Base-by-base conservation (phyloP, 1,140 invertebrate species). In the Calycopis cecrops region DNA sequence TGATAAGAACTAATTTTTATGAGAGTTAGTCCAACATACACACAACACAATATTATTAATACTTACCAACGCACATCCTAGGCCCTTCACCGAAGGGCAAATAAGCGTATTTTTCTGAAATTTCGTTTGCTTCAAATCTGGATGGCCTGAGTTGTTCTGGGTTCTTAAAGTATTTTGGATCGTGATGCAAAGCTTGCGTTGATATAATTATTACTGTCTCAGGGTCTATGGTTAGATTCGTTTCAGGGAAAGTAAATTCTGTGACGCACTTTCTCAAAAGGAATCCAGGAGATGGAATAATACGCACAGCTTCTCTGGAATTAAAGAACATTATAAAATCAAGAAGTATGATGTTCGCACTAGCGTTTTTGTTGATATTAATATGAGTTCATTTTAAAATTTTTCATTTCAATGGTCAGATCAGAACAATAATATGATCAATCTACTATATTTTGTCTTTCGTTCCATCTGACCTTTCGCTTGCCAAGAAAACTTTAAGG, bases 31-130 rank as follows among this genome's bases (percentile, higher is more conserved):
- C 3, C n/a, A n/a, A 37, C 9, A 37, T 28, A 28, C 21, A 37
- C 3, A 37, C 9, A 37, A 4, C 1, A 12, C 8, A 35, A 16
- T 14, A 16, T 3, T 14, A n/a, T n/a, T n/a, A n/a, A n/a, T n/a
- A 52, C 17, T 21, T 42, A 52, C 51, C 51, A 21, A 52, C 12
- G 17, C 51, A 52, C 0, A 16, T 10, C 12, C 51, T 17, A 11
- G 51, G 51, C 7, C 51, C 51, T 21, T 9, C 16, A 28, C 51
- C 51, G 11, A 52, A 52, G 2, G 51, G 51, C 14, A 42, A 10
- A 17, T 12, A 52, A 1, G 40, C 16, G 40, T 42, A 10, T 12
- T 52, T 52, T 4, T 52, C 18, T 11, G 21, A 17, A 4, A 21
- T 14, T 11, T 35, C 33, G 11, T 16, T 37, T 11, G 50, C 1